Percentiles rank a stretch among this genome's conserved stretches.
phyloP scores from a whole-genome alignment of 2,888 invertebrate genomes.

The Eupithecia insigniata region DNA sequence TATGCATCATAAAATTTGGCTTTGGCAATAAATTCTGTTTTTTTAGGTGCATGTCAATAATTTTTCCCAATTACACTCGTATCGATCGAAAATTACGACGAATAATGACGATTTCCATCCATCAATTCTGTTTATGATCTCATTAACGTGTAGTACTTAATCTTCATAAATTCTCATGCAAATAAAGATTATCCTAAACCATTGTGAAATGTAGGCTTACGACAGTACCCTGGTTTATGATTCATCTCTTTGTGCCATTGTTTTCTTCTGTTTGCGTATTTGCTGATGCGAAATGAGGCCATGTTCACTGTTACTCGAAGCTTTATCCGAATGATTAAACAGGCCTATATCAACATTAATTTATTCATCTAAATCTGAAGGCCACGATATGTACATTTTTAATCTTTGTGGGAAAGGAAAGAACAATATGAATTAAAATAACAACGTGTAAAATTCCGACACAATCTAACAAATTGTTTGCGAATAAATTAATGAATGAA shows the following conservation, averaged over 20 bases:
- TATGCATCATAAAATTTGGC: too few relatives aligned
- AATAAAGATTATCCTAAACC: slow-evolving; percentile 53
- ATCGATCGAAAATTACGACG: background rate
- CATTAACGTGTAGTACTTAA: slow-evolving; percentile 15
- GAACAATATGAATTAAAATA: too few relatives aligned
- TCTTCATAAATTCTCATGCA: slow-evolving; percentile 35
- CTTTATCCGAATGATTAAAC: slow-evolving; percentile 27
- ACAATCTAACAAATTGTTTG: too few relatives aligned
- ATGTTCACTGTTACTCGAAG: slow-evolving; percentile 9
- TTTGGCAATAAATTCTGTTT: background rate
- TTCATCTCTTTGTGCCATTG: slow-evolving; percentile 43
- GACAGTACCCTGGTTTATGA: slow-evolving; percentile 48
- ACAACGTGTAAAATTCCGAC: too few relatives aligned
- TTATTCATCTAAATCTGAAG: background rate
- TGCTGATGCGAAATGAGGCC: slow-evolving; percentile 27
- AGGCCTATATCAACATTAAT: slow-evolving; percentile 19
- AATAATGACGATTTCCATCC: background rate
- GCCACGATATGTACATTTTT: background rate
- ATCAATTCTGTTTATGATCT: slow-evolving; percentile 4
- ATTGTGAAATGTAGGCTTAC: slow-evolving; percentile 54
- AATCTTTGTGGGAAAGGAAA: background rate
- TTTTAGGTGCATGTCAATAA: background rate
- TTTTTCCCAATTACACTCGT: background rate
- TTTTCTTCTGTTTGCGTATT: slow-evolving; percentile 43
- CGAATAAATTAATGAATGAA: too few relatives aligned